These are phyloP conservation scores for Entosphenus tridentatus DNA, from an alignment of 2,113 vertebrate species.

Conservation along the genomic window DNA sequence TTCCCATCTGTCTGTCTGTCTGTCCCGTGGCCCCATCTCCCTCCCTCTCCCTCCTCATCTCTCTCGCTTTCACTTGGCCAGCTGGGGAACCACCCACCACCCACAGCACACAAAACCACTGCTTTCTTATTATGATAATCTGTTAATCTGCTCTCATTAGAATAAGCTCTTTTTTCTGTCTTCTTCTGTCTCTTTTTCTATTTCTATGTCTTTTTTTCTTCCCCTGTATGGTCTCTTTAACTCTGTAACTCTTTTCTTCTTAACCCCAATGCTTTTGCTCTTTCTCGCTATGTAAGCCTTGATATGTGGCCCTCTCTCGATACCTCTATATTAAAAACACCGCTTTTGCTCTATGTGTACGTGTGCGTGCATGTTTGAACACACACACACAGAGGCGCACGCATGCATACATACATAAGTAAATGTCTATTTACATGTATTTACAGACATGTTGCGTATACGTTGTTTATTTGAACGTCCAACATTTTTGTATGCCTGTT, in stretches of 20 bases:
- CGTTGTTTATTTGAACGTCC: too few relatives aligned
- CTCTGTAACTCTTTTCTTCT: background rate
- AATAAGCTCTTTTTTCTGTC: background rate
- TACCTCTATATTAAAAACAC: too few relatives aligned
- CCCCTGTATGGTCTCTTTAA: background rate
- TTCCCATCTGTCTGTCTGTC: conserved; percentile 6
- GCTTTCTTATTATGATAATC: conserved; percentile 5
- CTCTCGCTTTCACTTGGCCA: background rate
- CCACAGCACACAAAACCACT: background rate
- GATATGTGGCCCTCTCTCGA: too few relatives aligned
- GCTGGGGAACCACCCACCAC: background rate
- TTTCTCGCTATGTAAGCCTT: too few relatives aligned
- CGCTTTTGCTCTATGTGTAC: too few relatives aligned
- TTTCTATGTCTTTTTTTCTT: background rate
- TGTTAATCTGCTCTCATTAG: conserved; percentile 5
- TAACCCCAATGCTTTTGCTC: too few relatives aligned
- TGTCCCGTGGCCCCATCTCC: background rate
- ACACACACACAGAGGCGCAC: too few relatives aligned
- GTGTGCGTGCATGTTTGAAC: too few relatives aligned
- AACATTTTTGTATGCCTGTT: too few relatives aligned
- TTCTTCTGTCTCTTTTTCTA: background rate
- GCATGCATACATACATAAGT: too few relatives aligned
- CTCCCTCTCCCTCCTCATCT: background rate
- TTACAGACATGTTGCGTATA: too few relatives aligned
- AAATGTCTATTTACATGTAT: too few relatives aligned